phyloP scores from a whole-genome alignment of 1,140 invertebrate genomes.

The Drosophila cardini region DNA sequence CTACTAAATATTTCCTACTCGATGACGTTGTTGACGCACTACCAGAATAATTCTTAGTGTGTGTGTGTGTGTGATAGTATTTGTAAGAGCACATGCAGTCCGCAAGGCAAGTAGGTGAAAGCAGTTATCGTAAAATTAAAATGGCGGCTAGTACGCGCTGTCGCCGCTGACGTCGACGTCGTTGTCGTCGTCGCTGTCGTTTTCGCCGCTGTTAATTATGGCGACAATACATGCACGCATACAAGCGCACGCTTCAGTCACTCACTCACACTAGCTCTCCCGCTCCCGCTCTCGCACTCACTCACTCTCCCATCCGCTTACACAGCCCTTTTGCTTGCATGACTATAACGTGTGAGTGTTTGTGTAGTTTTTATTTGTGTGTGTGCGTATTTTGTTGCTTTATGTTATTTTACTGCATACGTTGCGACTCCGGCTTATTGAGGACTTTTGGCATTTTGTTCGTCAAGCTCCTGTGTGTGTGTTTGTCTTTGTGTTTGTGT shows the following conservation, averaged over 20 bases:
- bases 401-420: constrained; percentile 74
- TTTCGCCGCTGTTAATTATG: constrained; percentile 71
- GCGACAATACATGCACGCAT: constrained; percentile 72
- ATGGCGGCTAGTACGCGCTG: constrained; percentile 80
- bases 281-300: not conserved
- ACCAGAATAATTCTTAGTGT: constrained; percentile 30
- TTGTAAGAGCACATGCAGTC: constrained; percentile 36
- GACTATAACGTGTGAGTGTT: constrained; percentile 21
- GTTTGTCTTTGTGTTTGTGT: constrained; percentile 44
- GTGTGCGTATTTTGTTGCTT: constrained; percentile 14
- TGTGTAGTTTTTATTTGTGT: constrained; percentile 15
- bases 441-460: constrained; percentile 70
- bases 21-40: constrained; percentile 46
- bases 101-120: constrained; percentile 76
- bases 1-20: constrained; percentile 24
- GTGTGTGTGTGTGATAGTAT: constrained; percentile 11
- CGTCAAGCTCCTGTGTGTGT: constrained; percentile 41
- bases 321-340: constrained; percentile 34
- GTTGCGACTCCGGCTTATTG: constrained; percentile 52
- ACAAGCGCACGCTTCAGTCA: constrained; percentile 33
- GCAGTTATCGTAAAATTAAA: constrained; percentile 81
- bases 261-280: not conserved
- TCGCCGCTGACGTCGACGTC: constrained; percentile 51
- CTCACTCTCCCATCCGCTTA: not conserved
- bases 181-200: constrained; percentile 44